phyloP scores from a whole-genome alignment of 2,113 vertebrate genomes.

The Patagioenas fasciata region DNA sequence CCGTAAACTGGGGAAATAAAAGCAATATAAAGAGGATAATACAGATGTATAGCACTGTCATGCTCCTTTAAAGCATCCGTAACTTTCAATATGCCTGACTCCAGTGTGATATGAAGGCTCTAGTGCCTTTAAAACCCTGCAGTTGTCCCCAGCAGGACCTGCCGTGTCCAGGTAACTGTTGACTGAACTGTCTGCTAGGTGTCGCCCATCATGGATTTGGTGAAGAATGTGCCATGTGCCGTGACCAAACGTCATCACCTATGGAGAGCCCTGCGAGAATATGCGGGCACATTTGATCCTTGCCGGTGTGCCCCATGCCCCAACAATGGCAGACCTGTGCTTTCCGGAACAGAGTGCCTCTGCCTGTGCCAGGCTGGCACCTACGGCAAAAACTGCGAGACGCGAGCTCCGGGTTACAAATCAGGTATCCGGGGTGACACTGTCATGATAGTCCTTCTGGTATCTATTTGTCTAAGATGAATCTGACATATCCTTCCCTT shows the following conservation, averaged over 20 bases:
- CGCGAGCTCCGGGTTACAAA: constrained; percentile 74
- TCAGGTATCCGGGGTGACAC: constrained; percentile 72
- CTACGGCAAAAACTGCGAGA: constrained; percentile 84
- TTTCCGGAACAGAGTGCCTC: constrained; percentile 83
- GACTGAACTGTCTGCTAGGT: constrained; percentile 67
- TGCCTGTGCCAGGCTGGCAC: constrained; percentile 89
- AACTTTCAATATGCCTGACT: not conserved
- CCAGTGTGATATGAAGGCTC: no score
- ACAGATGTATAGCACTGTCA: not conserved
- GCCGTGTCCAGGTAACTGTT: not conserved
- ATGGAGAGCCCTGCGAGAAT: constrained; percentile 80
- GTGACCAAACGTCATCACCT: constrained; percentile 85
- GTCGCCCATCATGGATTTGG: constrained; percentile 81
- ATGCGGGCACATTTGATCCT: constrained; percentile 79
- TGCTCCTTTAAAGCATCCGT: not conserved
- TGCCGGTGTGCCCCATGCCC: constrained; percentile 87
- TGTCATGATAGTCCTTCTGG: fast-evolving
- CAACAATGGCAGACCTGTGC: constrained; percentile 80
- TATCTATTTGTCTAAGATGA: no score
- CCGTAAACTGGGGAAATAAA: not conserved
- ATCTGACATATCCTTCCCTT: not conserved
- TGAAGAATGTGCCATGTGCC: constrained; percentile 84
- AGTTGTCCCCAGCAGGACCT: not conserved
- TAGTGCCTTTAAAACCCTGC: not conserved
- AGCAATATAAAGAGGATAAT: not conserved